phyloP scores from a whole-genome alignment of 2,888 invertebrate genomes.

The Archaeoteleia sp. region DNA sequence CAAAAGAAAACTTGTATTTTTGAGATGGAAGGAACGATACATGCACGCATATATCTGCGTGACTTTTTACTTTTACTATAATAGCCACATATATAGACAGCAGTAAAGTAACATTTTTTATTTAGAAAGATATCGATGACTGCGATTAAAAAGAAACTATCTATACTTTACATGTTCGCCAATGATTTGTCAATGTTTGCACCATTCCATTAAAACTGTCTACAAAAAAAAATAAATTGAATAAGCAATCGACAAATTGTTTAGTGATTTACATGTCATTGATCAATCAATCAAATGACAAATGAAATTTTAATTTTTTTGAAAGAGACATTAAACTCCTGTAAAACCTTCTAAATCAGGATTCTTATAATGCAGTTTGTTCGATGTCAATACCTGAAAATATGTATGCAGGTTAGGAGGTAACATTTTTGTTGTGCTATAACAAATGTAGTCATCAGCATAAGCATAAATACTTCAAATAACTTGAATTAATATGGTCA shows the following conservation, averaged over 20 bases:
- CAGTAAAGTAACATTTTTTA: constrained; percentile 6
- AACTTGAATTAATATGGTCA: too few relatives aligned
- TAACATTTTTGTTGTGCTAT: too few relatives aligned
- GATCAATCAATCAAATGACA: background rate
- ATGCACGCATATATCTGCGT: background rate
- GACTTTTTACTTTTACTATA: constrained; percentile 1
- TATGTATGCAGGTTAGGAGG: too few relatives aligned
- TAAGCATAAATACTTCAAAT: too few relatives aligned
- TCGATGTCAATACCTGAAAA: too few relatives aligned
- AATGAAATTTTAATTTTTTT: constrained; percentile 11
- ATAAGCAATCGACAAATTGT: constrained; percentile 16
- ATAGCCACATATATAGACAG: background rate
- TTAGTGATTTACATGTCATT: constrained; percentile 4
- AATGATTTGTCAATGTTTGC: too few relatives aligned
- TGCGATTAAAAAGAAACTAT: constrained; percentile 14
- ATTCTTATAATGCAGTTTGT: too few relatives aligned
- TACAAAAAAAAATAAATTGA: constrained; percentile 13
- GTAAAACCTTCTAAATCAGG: constrained; percentile 6
- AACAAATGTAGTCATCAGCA: too few relatives aligned
- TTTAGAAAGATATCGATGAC: constrained; percentile 16
- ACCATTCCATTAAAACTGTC: constrained; percentile 1
- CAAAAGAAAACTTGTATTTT: background rate
- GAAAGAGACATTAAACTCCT: constrained; percentile 8
- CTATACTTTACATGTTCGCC: background rate
- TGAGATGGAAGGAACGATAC: background rate